These are phyloP conservation scores for Coelopa pilipes DNA, from an alignment of 2,888 invertebrate species.

Conservation along the genomic window DNA sequence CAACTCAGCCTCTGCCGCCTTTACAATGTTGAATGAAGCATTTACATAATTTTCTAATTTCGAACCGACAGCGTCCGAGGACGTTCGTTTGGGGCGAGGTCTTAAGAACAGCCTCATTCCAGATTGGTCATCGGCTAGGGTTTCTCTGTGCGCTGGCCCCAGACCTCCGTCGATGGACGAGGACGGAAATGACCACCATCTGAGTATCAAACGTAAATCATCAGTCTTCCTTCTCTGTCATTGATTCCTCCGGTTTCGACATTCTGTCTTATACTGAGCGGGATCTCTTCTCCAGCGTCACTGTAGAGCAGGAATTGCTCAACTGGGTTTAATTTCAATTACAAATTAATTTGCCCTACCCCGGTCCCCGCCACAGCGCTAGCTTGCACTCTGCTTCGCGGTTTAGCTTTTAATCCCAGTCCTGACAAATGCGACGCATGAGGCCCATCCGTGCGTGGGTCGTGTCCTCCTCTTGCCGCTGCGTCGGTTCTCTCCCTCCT, in stretches of 20 bases:
- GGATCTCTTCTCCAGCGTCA: too few species aligned
- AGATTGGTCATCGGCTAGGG: too few species aligned
- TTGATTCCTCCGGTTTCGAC: too few species aligned
- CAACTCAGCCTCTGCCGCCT: not conserved
- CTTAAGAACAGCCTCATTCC: too few species aligned
- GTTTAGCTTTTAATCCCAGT: slow-evolving; percentile 17
- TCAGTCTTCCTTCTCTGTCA: too few species aligned
- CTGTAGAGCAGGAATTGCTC: not conserved
- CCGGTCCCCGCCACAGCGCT: not conserved
- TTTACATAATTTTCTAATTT: slow-evolving; percentile 17
- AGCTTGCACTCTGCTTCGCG: not conserved
- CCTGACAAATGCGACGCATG: slow-evolving; percentile 27
- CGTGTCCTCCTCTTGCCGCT: not conserved
- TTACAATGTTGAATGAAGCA: not conserved
- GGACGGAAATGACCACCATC: too few species aligned
- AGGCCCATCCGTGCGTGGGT: not conserved
- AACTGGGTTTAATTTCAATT: slow-evolving; percentile 20
- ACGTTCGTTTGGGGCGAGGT: not conserved
- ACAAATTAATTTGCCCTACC: slow-evolving; percentile 8
- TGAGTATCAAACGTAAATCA: too few species aligned
- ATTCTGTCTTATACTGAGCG: too few species aligned
- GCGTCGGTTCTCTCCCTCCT: slow-evolving; percentile 1
- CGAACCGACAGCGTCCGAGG: slow-evolving; percentile 10
- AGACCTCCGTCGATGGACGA: too few species aligned
- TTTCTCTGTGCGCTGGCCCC: too few species aligned